Evolutionary conservation across 2,113 vertebrate species (phyloP), one percentile per base, ranked within the genome.

Genomic region (Eulemur rufifrons): DNA sequence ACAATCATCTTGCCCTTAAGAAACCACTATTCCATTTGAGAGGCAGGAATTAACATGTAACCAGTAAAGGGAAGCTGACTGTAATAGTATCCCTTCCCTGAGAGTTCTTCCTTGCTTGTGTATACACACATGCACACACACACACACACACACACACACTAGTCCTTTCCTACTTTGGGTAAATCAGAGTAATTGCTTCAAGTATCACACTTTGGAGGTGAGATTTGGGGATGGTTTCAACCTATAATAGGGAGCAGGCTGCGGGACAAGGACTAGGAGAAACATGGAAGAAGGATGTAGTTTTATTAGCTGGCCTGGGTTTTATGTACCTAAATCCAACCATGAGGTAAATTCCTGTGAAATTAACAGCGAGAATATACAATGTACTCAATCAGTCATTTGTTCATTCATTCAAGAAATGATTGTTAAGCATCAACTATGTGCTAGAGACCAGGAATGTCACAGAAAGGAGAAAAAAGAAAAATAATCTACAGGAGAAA

Each of bases 331-430:
- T 63, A 54, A 81, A 50, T 81, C 45, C 29, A 85, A 42, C 54
- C 2, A 6, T 56, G 47, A 86, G 45, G 20, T 39, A 76, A 86
- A 80, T 86, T 74, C 34, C 4, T 78, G 23, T 64, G 47, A 84
- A 42, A 83, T 42, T 29, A 56, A 45, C 8, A 47, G 18, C 14
- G 11, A 32, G 1, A 50, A 64, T 23, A 54, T 6, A 32, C 15
- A 80, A 21, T 20, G 68, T 8, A 74, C 52, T 29, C 25, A 76
- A 1, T 15, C 34, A 47, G 66, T 95, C 15, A 85, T 61, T 78
- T 97, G 42, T 91, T 90, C 20, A 42, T 74, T 73, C 71, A 64
- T 45, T 96, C 64, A 89, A 73, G 18, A 86, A 88, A 81, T 74
- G 54, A 39, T 73, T 25, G 27, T 45, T 81, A 68, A 81, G 21